Conservation (phyloP, 2,113 vertebrate genomes). For the Tretioscincus oriximinensis region DNA sequence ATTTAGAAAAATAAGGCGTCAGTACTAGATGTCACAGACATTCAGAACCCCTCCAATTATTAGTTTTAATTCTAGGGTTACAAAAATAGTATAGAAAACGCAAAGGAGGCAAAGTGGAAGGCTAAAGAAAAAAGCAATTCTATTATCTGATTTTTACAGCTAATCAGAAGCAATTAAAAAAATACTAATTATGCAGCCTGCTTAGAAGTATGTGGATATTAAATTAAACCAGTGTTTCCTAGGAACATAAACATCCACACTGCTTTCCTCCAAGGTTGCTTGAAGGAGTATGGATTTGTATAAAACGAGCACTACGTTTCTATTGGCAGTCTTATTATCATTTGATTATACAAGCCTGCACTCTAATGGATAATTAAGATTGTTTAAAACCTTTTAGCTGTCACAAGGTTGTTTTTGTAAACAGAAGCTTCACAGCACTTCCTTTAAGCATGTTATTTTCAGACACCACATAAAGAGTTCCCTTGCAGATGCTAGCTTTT, state of each 20-base stretch:
- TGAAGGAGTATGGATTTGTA: constrained; percentile 29
- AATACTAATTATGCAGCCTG: constrained; percentile 58
- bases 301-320: constrained; percentile 27
- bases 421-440: neutral
- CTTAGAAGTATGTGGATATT: constrained; percentile 65
- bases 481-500: neutral
- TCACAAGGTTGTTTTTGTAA: constrained; percentile 50
- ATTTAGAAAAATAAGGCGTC: neutral
- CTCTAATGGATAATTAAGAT: constrained; percentile 45
- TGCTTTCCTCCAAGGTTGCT: constrained; percentile 30
- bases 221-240: constrained; percentile 54
- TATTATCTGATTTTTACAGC: constrained; percentile 62
- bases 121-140: constrained; percentile 50
- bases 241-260: constrained; percentile 23
- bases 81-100: constrained; percentile 40
- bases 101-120: constrained; percentile 15
- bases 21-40: neutral
- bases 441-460: constrained; percentile 1
- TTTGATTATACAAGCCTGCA: constrained; percentile 36
- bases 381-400: constrained; percentile 43
- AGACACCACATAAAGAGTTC: neutral
- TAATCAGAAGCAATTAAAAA: constrained; percentile 59
- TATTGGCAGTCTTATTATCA: constrained; percentile 31
- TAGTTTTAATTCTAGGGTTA: constrained; percentile 29
- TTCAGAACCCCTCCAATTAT: constrained; percentile 56